Base-by-base conservation (phyloP, 1,140 invertebrate genomes). In the Saxidomus purpurata region DNA sequence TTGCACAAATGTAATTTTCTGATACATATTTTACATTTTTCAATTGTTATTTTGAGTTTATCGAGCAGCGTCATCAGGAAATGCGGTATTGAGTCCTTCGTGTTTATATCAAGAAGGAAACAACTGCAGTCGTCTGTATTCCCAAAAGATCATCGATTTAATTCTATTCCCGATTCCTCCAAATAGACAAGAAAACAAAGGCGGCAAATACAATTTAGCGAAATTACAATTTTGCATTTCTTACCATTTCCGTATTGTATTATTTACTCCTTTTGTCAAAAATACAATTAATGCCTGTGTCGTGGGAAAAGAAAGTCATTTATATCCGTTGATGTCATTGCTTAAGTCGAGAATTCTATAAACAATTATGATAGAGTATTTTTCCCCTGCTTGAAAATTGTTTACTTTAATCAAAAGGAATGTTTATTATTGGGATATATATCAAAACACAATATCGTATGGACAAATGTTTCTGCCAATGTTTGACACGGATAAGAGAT, bases 381-480 rank as follows among this genome's bases (percentile, higher is more conserved):
- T 36, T 55, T 25, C 9, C 28, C 22, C 9, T 25, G 36, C 47
- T 25, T 36, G 4, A 49, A 79, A 36, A 55, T 34, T 82, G 80
- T 82, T 82, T 82, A 82, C 52, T 63, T 82, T 63, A 82, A 82
- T 82, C 80, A 82, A 40, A 38, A 40, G 36, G 31, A 43, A 38
- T 82, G 80, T 82, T 82, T 82, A 82, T 82, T 63, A 55, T 82
- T 67, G 6, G 38, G 55, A 61, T 83, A 69, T 83, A 69, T 47
- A 79, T 79, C 76, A 79, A 55, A 61, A 67, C 31, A 69, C 55
- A 83, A 83, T 69, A 43, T 22, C 61, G 38, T 83, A 63, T 47
- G 81, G 47, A 85, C 83, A 85, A 85, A 85, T 74, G 63, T 55
- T 49, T 67, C 49, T 82, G 80, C 59, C 80, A 82, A 13, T 82